phyloP scores from a whole-genome alignment of 92 coral and sea anemone genomes.

The Pocillopora grandis region DNA sequence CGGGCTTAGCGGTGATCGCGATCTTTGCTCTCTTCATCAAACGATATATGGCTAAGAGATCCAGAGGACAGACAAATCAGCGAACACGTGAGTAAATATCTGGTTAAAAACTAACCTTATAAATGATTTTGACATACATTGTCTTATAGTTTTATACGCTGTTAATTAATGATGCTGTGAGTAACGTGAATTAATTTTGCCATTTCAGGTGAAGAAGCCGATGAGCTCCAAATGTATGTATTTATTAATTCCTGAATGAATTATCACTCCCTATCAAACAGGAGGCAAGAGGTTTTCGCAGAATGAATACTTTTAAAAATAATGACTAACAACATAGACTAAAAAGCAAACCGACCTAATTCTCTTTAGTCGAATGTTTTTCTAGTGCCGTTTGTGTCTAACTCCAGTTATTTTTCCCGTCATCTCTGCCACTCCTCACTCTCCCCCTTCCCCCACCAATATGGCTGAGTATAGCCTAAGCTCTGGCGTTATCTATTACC shows the following conservation, averaged over 20 bases:
- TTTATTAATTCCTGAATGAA: background rate
- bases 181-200: background rate
- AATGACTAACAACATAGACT: too few species aligned
- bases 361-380: too few species aligned
- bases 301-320: background rate
- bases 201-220: conserved; percentile 14
- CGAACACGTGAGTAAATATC: background rate
- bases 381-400: too few species aligned
- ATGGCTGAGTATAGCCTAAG: background rate
- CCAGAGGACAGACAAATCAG: background rate
- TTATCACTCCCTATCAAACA: background rate
- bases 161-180: background rate
- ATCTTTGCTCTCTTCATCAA: background rate
- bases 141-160: background rate
- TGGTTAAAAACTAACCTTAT: background rate
- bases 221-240: conserved; percentile 7
- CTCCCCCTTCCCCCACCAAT: too few species aligned
- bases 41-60: conserved; percentile 14
- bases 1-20: conserved; percentile 4
- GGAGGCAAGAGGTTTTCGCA: background rate
- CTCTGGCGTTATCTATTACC: background rate
- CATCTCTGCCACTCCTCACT: too few species aligned
- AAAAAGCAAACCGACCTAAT: too few species aligned
- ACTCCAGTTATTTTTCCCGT: too few species aligned
- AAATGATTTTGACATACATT: background rate